phyloP scores from a whole-genome alignment of 2,888 invertebrate species.

The Frankliniella fusca region DNA sequence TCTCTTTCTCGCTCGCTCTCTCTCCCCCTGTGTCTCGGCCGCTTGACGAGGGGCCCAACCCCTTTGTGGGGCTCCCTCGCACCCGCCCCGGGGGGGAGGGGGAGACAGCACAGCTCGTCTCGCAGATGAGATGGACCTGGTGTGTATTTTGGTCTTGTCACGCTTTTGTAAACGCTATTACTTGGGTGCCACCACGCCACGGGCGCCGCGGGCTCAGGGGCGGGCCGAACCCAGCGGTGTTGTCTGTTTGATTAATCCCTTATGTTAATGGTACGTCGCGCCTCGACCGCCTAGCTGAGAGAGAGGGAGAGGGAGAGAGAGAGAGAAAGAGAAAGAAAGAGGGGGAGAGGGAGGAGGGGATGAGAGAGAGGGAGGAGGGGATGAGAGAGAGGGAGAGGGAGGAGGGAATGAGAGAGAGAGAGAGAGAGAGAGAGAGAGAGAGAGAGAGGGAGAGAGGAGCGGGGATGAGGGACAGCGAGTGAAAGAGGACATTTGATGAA shows the following conservation, averaged over 20 bases:
- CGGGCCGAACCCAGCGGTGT: neutral
- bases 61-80: neutral
- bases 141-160: constrained; percentile 25
- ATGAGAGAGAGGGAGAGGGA: too few relatives aligned
- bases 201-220: neutral
- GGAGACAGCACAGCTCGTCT: neutral
- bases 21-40: neutral
- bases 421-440: too few relatives aligned
- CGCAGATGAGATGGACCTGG: neutral
- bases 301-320: too few relatives aligned
- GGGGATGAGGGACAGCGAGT: too few relatives aligned
- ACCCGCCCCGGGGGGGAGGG: neutral
- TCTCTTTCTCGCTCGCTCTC: neutral
- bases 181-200: neutral
- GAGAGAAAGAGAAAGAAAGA: too few relatives aligned
- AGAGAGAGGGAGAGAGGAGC: too few relatives aligned
- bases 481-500: neutral
- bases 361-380: too few relatives aligned
- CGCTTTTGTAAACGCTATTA: constrained; percentile 20
- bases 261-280: neutral
- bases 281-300: neutral
- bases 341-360: too few relatives aligned
- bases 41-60: neutral
- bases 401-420: too few relatives aligned
- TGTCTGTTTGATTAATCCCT: constrained; percentile 13